Base-by-base conservation (phyloP, 1,140 invertebrate species). In the Sarcophaga bullata region DNA sequence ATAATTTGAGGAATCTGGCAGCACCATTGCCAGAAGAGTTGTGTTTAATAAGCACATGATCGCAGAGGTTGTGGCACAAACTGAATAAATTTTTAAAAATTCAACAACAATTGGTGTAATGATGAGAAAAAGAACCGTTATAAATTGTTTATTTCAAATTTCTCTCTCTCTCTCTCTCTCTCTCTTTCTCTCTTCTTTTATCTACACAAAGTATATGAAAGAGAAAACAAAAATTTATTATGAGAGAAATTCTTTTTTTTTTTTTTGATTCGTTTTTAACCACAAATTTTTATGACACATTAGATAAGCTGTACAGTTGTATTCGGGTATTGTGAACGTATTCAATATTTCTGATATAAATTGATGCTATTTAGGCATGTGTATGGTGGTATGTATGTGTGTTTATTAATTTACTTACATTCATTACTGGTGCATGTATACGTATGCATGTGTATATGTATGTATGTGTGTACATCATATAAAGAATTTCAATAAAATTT, bases 231-330 rank as follows among this genome's bases (percentile, higher is more conserved):
- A 37, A 2, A 37, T 37, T 37, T n/a, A n/a, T n/a, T n/a, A n/a
- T n/a, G n/a, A n/a, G n/a, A n/a, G n/a, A n/a, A n/a, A n/a, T n/a
- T n/a, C n/a, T n/a, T n/a, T n/a, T n/a, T n/a, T 37, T 37, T 37
- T 4, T 25, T 72, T 72, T 72, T 72, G 62, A 72, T 78, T 78
- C 15, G n/a, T 78, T 78, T 50, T 46, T 78, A 78, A 50, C 48
- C 75, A n/a, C 75, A 78, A 8, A 78, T 78, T 78, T 78, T 50
- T 78, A 4, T 78, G 75, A 78, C 75, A 78, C 75, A 25, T 78
- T 19, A 78, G 49, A 50, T 10, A 78, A 78, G 50, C 75, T 19
- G 62, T 19, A 2, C 1, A 37, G 25, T 37, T 37, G 25, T 37
- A 37, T 37, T 37, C 19, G 54, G 6, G 54, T 58, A 58, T 58